Percentiles rank a stretch among this genome's conserved stretches.
phyloP scores from a whole-genome alignment of 1,140 invertebrate genomes.

The Drosophila nigrodunni region DNA sequence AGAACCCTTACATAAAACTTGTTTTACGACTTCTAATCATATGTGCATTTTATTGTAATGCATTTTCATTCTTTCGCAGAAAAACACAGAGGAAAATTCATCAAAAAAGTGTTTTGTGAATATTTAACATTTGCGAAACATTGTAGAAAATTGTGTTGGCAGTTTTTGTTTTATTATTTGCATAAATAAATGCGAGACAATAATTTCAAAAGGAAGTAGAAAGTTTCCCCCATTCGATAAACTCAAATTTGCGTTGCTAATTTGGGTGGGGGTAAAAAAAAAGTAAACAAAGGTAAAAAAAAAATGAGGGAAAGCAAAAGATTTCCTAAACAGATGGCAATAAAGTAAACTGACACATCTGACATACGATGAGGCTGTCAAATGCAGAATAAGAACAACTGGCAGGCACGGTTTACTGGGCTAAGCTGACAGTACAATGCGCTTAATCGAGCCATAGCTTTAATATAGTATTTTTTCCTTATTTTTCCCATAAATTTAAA shows the following conservation, averaged over 20 bases:
- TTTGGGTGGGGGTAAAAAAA: not conserved
- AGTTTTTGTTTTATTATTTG: not conserved
- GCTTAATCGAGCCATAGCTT: not conserved
- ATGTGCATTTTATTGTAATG: conserved; percentile 66
- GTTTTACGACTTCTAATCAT: conserved; percentile 23
- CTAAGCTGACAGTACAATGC: not conserved
- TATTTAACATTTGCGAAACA: conserved; percentile 17
- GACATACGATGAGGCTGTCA: not conserved
- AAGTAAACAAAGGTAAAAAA: conserved; percentile 2
- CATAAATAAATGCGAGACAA: conserved; percentile 5
- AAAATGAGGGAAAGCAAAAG: conserved; percentile 8
- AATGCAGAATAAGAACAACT: not conserved
- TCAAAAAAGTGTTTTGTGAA: conserved; percentile 40
- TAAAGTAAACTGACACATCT: not conserved
- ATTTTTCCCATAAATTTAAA: too few species aligned
- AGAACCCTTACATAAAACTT: conserved; percentile 69
- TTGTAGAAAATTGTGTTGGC: not conserved
- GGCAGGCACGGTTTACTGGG: not conserved
- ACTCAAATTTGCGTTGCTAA: conserved; percentile 14
- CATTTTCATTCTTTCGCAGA: conserved; percentile 59
- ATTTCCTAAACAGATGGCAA: conserved; percentile 2
- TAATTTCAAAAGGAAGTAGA: not conserved
- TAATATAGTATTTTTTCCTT: too few species aligned
- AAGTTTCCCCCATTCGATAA: not conserved
- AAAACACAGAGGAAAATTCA: conserved; percentile 58